Conservation (phyloP, 2,888 invertebrate species). For the Amblyjoppa fuscipennis region DNA sequence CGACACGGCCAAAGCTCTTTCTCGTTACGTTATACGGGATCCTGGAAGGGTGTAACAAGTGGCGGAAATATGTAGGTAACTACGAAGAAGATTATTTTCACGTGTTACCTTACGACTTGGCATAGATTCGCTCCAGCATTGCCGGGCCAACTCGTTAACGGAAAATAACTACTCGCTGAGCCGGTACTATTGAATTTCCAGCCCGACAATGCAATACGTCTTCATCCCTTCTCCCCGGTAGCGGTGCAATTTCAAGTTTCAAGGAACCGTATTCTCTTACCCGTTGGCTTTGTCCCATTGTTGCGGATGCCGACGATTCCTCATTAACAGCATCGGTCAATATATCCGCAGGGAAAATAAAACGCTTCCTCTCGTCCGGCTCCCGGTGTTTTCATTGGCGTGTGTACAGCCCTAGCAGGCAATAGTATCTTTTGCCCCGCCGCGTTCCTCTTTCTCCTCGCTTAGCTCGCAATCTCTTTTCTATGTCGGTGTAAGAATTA, state of each 20-base stretch:
- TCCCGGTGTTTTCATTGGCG: constrained; percentile 15
- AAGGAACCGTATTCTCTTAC: background rate
- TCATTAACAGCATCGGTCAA: constrained; percentile 9
- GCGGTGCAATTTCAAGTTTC: background rate
- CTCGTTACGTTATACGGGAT: background rate
- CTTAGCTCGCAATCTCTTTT: constrained; percentile 23
- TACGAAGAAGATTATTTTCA: constrained; percentile 20
- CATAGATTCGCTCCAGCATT: background rate
- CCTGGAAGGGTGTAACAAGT: constrained; percentile 17
- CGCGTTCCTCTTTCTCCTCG: background rate
- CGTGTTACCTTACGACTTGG: background rate
- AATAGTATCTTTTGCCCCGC: background rate
- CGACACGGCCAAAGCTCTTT: constrained; percentile 9
- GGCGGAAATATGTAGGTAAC: constrained; percentile 9
- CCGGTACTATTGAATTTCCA: background rate
- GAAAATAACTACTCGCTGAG: background rate
- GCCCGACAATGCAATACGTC: background rate
- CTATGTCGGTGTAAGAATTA: constrained; percentile 38
- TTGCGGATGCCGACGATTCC: background rate
- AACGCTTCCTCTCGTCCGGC: background rate
- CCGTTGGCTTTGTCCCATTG: background rate
- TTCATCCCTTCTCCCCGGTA: background rate
- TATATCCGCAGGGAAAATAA: constrained; percentile 11
- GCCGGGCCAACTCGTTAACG: background rate
- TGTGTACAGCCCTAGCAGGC: background rate